These are phyloP conservation scores for Dermatemys mawii DNA, from an alignment of 2,113 vertebrate species.

Conservation along the genomic window DNA sequence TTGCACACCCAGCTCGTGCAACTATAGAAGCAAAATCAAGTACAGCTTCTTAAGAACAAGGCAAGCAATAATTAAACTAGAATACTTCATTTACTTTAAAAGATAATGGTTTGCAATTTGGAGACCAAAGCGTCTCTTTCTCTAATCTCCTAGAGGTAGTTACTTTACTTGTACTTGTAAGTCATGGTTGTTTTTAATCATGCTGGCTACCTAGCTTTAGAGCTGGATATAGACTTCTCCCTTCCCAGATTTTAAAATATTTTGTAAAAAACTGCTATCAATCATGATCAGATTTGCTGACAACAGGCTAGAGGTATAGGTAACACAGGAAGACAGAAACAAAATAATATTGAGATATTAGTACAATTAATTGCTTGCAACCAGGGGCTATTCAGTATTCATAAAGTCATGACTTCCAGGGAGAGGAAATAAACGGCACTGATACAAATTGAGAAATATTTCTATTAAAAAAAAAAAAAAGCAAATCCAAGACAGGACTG, in stretches of 20 bases:
- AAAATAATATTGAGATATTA: background rate
- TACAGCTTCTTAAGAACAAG: background rate
- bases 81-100: background rate
- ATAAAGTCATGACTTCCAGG: background rate
- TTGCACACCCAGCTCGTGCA: accelerated
- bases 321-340: background rate
- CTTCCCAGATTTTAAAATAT: background rate
- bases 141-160: background rate
- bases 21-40: background rate
- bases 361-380: background rate
- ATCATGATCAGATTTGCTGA: background rate
- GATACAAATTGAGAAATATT: background rate
- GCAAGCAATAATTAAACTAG: background rate
- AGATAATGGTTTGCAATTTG: background rate
- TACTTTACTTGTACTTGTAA: background rate
- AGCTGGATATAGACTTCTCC: background rate
- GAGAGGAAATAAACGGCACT: background rate
- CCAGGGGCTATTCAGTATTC: background rate
- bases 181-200: background rate
- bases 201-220: background rate
- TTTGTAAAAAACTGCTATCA: background rate
- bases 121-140: background rate
- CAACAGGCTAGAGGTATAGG: conserved; percentile 8
- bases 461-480: background rate
- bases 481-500: background rate